Base-by-base conservation (phyloP, 1,140 invertebrate species). In the Macrosteles quadrilineatus region DNA sequence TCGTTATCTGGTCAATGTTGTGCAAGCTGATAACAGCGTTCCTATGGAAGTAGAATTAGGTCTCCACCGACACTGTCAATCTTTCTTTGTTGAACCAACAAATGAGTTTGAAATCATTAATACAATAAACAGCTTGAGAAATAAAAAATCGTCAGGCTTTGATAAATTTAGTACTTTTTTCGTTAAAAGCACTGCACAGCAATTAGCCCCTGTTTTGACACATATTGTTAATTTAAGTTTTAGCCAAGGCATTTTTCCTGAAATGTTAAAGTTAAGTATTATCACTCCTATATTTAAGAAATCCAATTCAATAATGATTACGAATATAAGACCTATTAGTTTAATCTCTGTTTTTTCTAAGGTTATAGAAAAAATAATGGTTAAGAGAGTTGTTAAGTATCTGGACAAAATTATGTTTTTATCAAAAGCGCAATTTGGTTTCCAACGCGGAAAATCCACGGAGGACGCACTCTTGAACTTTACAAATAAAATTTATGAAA, bases 341-440 rank as follows among this genome's bases (percentile, higher is more conserved):
- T 66, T 66, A 43, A n/a, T 21, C 21, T 66, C 64, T 27, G 19
- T 69, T 64, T 69, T 69, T 25, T 47, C 68, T 47, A 69, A 69
- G 63, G 63, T 69, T 21, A 17, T 62, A 14, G 68, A 69, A 19
- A 66, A 69, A 65, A 9, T 64, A 3, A 68, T 68, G 27, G 31
- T 36, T 25, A 63, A n/a, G 12, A 65, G 40, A 65, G n/a, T 69
- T 47, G 59, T 69, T 4, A 32, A 30, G 0, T 69, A 62, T 32
- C 29, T 69, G 19, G 36, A 69, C 36, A 65, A 27, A 36, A 65
- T 19, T 30, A 69, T 65, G n/a, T 36, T 69, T 29, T 40, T 62
- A 31, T 21, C 21, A 23, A 32, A 25, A 3, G 19, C 14, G 9
- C 45, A 69, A 21, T 69, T 65, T 43, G 53, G 68, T 1, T 69